Conservation (phyloP, 2,113 vertebrate species). For the Carassius auratus region DNA sequence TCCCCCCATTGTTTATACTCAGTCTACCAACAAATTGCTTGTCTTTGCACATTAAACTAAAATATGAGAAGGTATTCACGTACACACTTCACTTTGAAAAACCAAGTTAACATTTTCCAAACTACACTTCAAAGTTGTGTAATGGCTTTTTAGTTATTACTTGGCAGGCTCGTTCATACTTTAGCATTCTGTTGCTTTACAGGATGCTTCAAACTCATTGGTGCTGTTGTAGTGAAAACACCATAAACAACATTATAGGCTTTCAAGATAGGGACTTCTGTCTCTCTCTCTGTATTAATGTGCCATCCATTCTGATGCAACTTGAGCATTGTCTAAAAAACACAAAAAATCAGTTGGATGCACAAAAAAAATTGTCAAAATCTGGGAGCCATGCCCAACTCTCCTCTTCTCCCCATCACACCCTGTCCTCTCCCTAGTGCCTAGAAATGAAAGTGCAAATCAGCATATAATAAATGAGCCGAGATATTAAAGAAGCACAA, state of each 20-base stretch:
- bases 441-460: neutral
- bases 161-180: slow-evolving; percentile 24
- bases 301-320: slow-evolving; percentile 14
- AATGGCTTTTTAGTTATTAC: slow-evolving; percentile 14
- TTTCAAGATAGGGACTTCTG: slow-evolving; percentile 13
- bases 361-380: neutral
- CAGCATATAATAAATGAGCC: slow-evolving; percentile 44
- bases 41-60: neutral
- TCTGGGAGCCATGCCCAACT: neutral
- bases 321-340: neutral
- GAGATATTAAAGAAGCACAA: slow-evolving; percentile 5
- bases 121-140: neutral
- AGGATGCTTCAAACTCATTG: neutral
- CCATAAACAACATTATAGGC: slow-evolving; percentile 32
- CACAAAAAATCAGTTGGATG: neutral
- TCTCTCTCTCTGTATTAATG: slow-evolving; percentile 9
- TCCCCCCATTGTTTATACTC: neutral
- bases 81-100: slow-evolving; percentile 1
- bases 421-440: neutral
- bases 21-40: neutral
- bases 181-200: slow-evolving; percentile 1
- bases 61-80: neutral
- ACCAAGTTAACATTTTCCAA: neutral
- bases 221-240: slow-evolving; percentile 1
- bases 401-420: neutral